Conservation (phyloP, 2,797 vertebrate genomes). For the Orestias chungarensis region DNA sequence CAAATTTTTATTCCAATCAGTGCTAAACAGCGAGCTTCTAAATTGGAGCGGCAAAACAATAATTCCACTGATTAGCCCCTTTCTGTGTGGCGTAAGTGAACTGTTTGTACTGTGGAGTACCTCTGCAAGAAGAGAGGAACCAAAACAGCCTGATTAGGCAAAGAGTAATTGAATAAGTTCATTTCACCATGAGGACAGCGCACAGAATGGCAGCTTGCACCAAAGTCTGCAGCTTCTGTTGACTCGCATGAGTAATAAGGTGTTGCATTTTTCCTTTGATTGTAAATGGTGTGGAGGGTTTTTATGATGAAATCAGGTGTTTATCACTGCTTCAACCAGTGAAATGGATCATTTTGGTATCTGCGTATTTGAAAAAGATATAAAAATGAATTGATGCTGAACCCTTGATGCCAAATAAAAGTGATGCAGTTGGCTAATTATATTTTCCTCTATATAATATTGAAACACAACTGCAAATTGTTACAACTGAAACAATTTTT, state of each 20-base stretch:
- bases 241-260: constrained; percentile 87
- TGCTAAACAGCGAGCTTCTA: constrained; percentile 97
- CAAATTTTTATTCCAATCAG: constrained; percentile 99
- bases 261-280: constrained; percentile 37
- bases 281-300: constrained; percentile 33
- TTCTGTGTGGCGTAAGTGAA: constrained; percentile 99
- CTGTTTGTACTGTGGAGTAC: constrained; percentile 99
- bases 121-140: constrained; percentile 99
- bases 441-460: background rate
- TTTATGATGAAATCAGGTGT: constrained; percentile 31
- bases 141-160: constrained; percentile 99
- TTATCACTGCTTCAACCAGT: constrained; percentile 28
- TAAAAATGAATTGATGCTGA: background rate
- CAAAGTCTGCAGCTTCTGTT: constrained; percentile 91
- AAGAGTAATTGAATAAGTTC: constrained; percentile 99
- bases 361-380: constrained; percentile 8
- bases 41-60: constrained; percentile 99
- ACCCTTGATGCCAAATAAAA: background rate
- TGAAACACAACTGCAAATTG: constrained; percentile 1
- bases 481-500: background rate
- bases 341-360: constrained; percentile 10
- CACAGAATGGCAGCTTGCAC: constrained; percentile 96
- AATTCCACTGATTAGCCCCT: constrained; percentile 99
- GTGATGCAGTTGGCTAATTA: background rate
- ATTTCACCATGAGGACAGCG: constrained; percentile 97